phyloP scores from a whole-genome alignment of 2,888 invertebrate genomes.

The Creontiades dilutus region DNA sequence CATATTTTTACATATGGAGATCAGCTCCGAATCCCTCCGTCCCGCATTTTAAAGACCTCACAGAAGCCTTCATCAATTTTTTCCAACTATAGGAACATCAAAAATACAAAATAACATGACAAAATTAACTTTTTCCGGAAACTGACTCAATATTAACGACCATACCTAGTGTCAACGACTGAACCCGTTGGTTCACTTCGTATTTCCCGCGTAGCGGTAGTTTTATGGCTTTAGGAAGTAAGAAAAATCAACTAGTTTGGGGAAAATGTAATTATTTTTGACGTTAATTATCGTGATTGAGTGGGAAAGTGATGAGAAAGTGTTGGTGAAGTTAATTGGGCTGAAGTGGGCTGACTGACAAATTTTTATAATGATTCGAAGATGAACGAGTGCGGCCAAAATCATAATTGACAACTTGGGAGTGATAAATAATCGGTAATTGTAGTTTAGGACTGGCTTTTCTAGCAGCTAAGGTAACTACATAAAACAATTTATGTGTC shows the following conservation, averaged over 20 bases:
- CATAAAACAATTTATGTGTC: too few relatives aligned
- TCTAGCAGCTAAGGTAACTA: background rate
- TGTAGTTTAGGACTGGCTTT: background rate
- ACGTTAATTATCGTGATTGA: background rate
- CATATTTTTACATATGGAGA: background rate
- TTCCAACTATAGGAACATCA: slow-evolving; percentile 50
- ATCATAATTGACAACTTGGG: slow-evolving; percentile 26
- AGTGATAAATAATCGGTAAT: background rate
- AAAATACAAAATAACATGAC: background rate
- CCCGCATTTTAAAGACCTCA: background rate
- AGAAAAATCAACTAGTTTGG: background rate
- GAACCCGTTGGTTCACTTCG: background rate
- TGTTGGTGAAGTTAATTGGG: background rate
- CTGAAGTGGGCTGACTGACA: background rate
- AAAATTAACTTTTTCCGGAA: background rate
- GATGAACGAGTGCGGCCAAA: background rate
- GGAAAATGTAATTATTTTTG: background rate
- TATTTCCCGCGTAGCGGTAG: slow-evolving; percentile 8
- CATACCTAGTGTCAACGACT: background rate
- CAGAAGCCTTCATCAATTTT: slow-evolving; percentile 37
- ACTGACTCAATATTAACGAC: background rate
- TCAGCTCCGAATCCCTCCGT: background rate
- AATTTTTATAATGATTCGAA: background rate
- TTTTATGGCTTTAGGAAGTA: background rate
- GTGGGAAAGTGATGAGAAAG: background rate